These are phyloP conservation scores for Fringilla coelebs DNA, from an alignment of 2,797 vertebrate species.

Conservation along the genomic window DNA sequence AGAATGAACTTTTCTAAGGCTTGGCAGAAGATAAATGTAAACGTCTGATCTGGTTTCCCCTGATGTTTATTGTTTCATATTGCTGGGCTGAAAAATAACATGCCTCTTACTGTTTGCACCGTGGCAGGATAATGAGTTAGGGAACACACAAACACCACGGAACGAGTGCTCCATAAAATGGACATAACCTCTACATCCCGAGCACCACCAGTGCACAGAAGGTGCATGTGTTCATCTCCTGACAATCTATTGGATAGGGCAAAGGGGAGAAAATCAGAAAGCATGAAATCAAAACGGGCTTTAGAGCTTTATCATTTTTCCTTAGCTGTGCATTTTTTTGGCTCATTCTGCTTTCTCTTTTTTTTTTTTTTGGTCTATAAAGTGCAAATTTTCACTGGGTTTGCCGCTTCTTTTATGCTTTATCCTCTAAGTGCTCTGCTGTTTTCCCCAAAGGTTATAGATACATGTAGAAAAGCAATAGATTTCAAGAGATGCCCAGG, in stretches of 20 bases:
- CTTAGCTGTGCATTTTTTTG: conserved; percentile 54
- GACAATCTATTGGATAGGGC: neutral
- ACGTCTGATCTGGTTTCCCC: neutral
- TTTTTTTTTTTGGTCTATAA: neutral
- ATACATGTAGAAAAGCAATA: conserved; percentile 66
- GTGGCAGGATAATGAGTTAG: neutral
- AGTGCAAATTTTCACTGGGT: conserved; percentile 39
- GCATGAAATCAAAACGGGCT: conserved; percentile 26
- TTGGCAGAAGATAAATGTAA: conserved; percentile 1
- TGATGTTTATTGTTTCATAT: conserved; percentile 9
- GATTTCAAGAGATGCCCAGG: conserved; percentile 49
- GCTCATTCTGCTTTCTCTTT: neutral
- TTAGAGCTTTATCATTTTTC: conserved; percentile 26
- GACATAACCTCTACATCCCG: neutral
- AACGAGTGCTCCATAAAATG: neutral
- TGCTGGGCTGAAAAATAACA: neutral
- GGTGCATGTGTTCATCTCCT: neutral
- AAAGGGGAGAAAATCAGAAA: conserved; percentile 39
- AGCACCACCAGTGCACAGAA: neutral
- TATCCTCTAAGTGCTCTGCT: conserved; percentile 65
- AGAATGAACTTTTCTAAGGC: neutral
- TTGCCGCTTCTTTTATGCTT: conserved; percentile 60
- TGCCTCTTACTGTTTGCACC: neutral
- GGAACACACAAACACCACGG: neutral
- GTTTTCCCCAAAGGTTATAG: conserved; percentile 71